Base-by-base conservation (phyloP, 2,113 vertebrate species). In the Colossoma macropomum region DNA sequence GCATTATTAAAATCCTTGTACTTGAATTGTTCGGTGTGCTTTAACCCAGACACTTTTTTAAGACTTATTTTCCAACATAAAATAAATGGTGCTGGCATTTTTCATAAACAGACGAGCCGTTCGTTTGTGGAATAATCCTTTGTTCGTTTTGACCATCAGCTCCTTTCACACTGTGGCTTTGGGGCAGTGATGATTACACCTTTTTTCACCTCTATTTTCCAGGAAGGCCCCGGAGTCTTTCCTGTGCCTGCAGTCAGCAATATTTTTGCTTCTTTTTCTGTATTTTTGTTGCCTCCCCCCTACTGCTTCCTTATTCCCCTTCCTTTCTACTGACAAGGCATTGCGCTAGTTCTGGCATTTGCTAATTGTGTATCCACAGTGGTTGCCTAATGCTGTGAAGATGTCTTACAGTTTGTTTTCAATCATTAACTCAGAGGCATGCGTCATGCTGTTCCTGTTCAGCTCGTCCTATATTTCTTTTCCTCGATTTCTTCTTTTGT, bases 201-300 rank as follows among this genome's bases (percentile, higher is more conserved):
- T 23, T 74, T 80, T 84, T 75, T 34, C 4, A n/a, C 41, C 62
- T 73, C 32, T 62, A 59, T 73, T 84, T 77, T 74, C 63, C 74
- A 48, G 50, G 50, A 84, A 75, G 52, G 30, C 74, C 52, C 63
- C 45, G 38, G 3, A 34, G 45, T 70, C n/a, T 11, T 75, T 70
- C 62, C 28, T 75, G 54, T 74, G 10, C 77, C 71, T 38, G 32
- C 28, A 32, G 34, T 80, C 60, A 74, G 71, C n/a, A 59, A 15
- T 25, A 71, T 45, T 80, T 79, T 75, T 32, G 6, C 54, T 60
- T 73, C 59, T 72, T 72, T 59, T 30, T 27, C 0, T n/a, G 21
- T 15, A 32, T 52, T 56, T 38, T 48, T 69, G 28, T 50, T 66
- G 10, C 6, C 16, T 34, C 28, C 32, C 45, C 74, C 15, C 16